Evolutionary conservation across 1,140 invertebrate species (phyloP).

Genomic region (silkworm (Bombyx mori)): ASM3026992v2 NC_085112.1:4855001-4855500

Average conservation of each 20-base stretch:
- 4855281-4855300: not conserved
- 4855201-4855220: slow-evolving; percentile 83
- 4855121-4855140: slow-evolving; percentile 97
- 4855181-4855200: slow-evolving; percentile 98
- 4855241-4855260: slow-evolving; percentile 42
- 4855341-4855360: not conserved
- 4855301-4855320: not conserved
- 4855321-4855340: not conserved
- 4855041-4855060: slow-evolving; percentile 95
- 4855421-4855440: slow-evolving; percentile 39
- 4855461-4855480: too few species aligned
- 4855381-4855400: slow-evolving; percentile 44
- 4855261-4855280: not conserved
- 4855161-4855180: slow-evolving; percentile 95
- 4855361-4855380: not conserved
- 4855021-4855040: slow-evolving; percentile 95
- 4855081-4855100: slow-evolving; percentile 97
- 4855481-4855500: not conserved
- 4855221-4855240: slow-evolving; percentile 52
- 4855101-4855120: slow-evolving; percentile 96
- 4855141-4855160: slow-evolving; percentile 94
- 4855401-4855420: slow-evolving; percentile 59
- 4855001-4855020: slow-evolving; percentile 86
- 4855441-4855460: not conserved
- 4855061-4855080: slow-evolving; percentile 95